A percentile compares a stretch with the other conserved stretches of the same genome.
These are phyloP conservation scores for Synaphobranchus kaupii DNA, from an alignment of 2,797 vertebrate genomes.

Conservation along the genomic window DNA sequence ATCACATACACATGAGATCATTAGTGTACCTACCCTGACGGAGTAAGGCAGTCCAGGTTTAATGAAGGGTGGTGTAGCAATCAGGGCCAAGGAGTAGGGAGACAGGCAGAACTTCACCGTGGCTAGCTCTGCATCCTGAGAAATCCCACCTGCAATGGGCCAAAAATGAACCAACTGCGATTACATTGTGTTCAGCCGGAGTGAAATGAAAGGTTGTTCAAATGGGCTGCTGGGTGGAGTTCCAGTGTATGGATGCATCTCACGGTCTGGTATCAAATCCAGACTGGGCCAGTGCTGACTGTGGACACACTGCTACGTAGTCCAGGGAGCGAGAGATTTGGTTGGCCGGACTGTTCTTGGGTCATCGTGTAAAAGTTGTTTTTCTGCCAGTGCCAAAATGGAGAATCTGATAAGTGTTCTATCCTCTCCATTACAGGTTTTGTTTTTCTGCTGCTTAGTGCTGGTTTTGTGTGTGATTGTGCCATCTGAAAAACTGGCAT, in stretches of 20 bases:
- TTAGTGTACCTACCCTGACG: constrained; percentile 74
- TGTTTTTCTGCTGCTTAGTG: too few species aligned
- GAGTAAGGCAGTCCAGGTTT: constrained; percentile 88
- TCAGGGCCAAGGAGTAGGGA: constrained; percentile 81
- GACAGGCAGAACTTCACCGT: constrained; percentile 77
- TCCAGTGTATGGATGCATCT: not conserved
- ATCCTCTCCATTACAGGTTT: too few species aligned
- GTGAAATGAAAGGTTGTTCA: not conserved
- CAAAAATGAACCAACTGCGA: not conserved
- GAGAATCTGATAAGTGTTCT: too few species aligned
- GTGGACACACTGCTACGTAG: not conserved
- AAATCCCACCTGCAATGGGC: constrained; percentile 78
- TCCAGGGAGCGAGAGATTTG: too few species aligned
- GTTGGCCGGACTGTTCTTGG: too few species aligned
- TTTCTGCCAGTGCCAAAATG: too few species aligned
- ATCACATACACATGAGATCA: not conserved
- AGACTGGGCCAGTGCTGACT: not conserved
- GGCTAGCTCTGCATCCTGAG: constrained; percentile 80
- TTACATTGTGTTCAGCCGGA: not conserved
- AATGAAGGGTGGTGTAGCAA: constrained; percentile 88
- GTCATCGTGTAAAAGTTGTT: too few species aligned
- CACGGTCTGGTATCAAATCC: too few species aligned
- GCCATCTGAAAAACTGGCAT: too few species aligned
- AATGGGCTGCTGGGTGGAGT: not conserved
- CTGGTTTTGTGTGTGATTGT: too few species aligned